These are phyloP conservation scores for Sparidentex hasta DNA, from an alignment of 2,797 vertebrate genomes.

Conservation along the genomic window DNA sequence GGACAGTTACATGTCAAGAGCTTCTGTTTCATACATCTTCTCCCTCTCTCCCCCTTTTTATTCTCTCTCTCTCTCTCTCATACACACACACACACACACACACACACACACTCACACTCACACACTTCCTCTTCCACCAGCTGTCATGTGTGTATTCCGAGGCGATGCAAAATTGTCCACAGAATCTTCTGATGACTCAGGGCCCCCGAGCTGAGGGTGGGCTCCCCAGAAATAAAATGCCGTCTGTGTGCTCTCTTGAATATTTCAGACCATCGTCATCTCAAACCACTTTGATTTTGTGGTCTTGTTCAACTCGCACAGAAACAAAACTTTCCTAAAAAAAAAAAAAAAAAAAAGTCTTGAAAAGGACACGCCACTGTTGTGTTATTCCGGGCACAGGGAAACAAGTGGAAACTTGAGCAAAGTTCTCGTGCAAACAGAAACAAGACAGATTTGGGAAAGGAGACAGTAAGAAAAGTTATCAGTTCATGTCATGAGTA, in stretches of 20 bases:
- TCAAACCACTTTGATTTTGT: conserved; percentile 9
- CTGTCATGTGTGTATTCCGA: conserved; percentile 36
- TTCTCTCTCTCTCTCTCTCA: conserved; percentile 8
- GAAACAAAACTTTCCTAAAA: conserved; percentile 10
- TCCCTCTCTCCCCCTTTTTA: background rate
- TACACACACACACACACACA: background rate
- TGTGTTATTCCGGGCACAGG: background rate
- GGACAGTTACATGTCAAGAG: conserved; percentile 46
- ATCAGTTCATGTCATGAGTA: background rate
- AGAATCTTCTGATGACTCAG: conserved; percentile 41
- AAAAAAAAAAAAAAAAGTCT: no score
- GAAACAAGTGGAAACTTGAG: background rate
- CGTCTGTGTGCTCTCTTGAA: conserved; percentile 9
- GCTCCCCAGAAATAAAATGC: conserved; percentile 18
- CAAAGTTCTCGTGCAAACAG: conserved; percentile 1
- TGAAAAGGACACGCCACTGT: background rate
- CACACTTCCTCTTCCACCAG: conserved; percentile 4
- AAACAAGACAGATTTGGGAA: conserved; percentile 9
- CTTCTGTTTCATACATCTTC: conserved; percentile 26
- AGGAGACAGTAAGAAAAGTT: background rate
- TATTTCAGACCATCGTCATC: conserved; percentile 25
- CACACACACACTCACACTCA: background rate
- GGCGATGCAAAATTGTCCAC: background rate
- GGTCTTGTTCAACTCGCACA: conserved; percentile 25
- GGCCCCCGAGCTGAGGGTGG: conserved; percentile 3